phyloP scores from a whole-genome alignment of 2,797 vertebrate species.

The Xyrichtys novacula region DNA sequence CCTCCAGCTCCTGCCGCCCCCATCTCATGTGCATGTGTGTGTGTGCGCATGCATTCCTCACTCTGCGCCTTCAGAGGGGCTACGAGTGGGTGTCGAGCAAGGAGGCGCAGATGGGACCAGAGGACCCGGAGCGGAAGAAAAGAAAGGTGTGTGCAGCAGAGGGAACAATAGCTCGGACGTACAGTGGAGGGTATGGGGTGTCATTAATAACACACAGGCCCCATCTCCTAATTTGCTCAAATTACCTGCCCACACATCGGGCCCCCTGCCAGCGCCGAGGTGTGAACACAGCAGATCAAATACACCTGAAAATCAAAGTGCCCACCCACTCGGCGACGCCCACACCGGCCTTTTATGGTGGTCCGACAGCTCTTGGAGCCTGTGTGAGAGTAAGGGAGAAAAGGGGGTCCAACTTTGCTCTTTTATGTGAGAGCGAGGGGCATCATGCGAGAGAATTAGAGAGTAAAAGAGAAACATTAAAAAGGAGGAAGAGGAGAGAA shows the following conservation, averaged over 20 bases:
- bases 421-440: constrained; percentile 23
- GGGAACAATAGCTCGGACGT: constrained; percentile 76
- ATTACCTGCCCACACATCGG: constrained; percentile 80
- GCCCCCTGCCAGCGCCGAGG: constrained; percentile 70
- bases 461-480: constrained; percentile 28
- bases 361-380: constrained; percentile 33
- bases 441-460: constrained; percentile 29
- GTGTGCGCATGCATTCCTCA: constrained; percentile 56
- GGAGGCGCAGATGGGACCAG: constrained; percentile 69
- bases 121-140: constrained; percentile 60
- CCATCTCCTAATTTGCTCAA: constrained; percentile 85
- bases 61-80: constrained; percentile 45
- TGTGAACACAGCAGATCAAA: constrained; percentile 83
- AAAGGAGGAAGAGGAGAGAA: constrained; percentile 17
- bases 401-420: not conserved
- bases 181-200: constrained; percentile 69
- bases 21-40: constrained; percentile 48
- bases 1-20: constrained; percentile 46
- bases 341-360: constrained; percentile 69
- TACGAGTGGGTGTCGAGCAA: constrained; percentile 57
- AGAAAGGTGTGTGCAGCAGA: constrained; percentile 69
- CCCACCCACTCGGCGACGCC: constrained; percentile 70
- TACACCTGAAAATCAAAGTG: constrained; percentile 82
- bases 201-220: constrained; percentile 76
- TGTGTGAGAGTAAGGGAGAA: constrained; percentile 9